A percentile compares a stretch with the other conserved stretches of the same genome.
Evolutionary conservation across 2,797 vertebrate genomes (phyloP).

Genomic region (Poeciliopsis presidionis): DNA sequence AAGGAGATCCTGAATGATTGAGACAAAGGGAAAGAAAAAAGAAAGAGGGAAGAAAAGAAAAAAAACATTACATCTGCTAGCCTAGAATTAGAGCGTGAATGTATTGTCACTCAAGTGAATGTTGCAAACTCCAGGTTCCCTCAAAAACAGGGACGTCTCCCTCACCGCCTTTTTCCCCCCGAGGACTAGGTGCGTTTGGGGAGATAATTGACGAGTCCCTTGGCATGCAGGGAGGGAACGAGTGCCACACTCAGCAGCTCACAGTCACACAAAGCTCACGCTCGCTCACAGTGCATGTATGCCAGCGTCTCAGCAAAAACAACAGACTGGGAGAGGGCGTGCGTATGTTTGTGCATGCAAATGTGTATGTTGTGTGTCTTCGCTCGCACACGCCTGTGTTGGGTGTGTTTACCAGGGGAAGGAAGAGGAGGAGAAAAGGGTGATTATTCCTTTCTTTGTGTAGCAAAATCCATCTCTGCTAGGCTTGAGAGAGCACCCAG

Average conservation of each 20-base stretch:
- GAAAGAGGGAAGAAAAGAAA: constrained; percentile 31
- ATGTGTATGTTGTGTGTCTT: constrained; percentile 31
- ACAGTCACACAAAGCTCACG: constrained; percentile 69
- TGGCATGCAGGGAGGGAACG: constrained; percentile 74
- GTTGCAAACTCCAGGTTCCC: constrained; percentile 81
- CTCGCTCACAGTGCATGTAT: constrained; percentile 52
- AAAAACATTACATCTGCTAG: constrained; percentile 74
- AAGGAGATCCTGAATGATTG: constrained; percentile 69
- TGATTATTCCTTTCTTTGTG: constrained; percentile 79
- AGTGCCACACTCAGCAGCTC: constrained; percentile 71
- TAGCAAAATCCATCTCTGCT: constrained; percentile 75
- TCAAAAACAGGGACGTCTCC: constrained; percentile 84
- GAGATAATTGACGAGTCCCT: constrained; percentile 86
- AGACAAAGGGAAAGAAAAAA: constrained; percentile 68
- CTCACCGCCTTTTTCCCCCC: constrained; percentile 74
- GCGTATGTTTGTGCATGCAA: constrained; percentile 33
- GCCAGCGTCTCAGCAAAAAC: constrained; percentile 63
- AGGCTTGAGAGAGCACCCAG: constrained; percentile 74
- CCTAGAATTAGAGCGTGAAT: constrained; percentile 84
- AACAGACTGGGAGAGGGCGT: constrained; percentile 59
- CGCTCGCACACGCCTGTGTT: constrained; percentile 29
- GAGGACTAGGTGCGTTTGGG: constrained; percentile 82
- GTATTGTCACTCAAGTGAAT: constrained; percentile 80
- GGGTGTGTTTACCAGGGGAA: constrained; percentile 69
- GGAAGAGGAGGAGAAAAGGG: constrained; percentile 68